Percentiles rank a stretch among this genome's conserved stretches.
These are phyloP conservation scores for Sparus aurata DNA, from an alignment of 2,797 vertebrate genomes.

Conservation along the genomic window DNA sequence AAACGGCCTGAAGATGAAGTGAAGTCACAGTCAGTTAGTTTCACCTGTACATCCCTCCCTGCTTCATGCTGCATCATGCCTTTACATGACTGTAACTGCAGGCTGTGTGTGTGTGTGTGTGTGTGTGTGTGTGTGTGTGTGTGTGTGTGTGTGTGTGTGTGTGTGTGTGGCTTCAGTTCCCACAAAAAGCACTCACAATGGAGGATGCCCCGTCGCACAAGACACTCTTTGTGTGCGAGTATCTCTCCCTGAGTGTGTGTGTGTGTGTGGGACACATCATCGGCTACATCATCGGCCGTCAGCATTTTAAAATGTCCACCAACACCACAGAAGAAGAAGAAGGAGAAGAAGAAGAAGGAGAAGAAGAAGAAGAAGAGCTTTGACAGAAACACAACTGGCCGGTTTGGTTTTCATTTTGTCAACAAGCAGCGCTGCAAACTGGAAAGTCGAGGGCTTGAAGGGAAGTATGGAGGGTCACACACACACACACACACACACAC, in stretches of 20 bases:
- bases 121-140: slow-evolving; percentile 31
- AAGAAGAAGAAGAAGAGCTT: slow-evolving; percentile 11
- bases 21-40: slow-evolving; percentile 22
- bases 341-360: slow-evolving; percentile 26
- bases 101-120: slow-evolving; percentile 21
- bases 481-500: not conserved
- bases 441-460: not conserved
- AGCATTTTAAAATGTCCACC: slow-evolving; percentile 55
- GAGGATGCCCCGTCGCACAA: slow-evolving; percentile 52
- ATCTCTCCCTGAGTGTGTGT: not conserved
- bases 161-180: slow-evolving; percentile 16
- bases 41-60: slow-evolving; percentile 12
- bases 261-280: slow-evolving; percentile 42
- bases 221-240: slow-evolving; percentile 49
- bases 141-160: slow-evolving; percentile 18
- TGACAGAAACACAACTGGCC: slow-evolving; percentile 1
- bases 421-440: not conserved
- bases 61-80: slow-evolving; percentile 60
- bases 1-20: not conserved
- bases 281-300: slow-evolving; percentile 54
- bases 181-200: slow-evolving; percentile 53
- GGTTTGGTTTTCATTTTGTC: not conserved
- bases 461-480: not conserved
- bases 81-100: slow-evolving; percentile 60
- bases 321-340: slow-evolving; percentile 35